phyloP scores from a whole-genome alignment of 2,113 vertebrate genomes.

The Oplegnathus fasciatus region DNA sequence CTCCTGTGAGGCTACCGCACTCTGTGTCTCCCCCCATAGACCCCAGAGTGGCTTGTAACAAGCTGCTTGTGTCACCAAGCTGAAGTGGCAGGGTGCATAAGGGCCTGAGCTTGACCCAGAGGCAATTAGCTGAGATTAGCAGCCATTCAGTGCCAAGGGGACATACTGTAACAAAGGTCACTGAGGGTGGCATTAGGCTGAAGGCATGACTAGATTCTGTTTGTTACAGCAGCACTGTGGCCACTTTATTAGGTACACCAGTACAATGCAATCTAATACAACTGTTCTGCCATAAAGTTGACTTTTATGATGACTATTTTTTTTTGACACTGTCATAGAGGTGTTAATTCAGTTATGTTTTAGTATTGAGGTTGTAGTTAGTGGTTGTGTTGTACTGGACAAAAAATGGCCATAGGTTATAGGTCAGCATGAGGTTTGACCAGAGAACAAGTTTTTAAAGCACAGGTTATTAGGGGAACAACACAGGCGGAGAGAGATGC shows the following conservation, averaged over 20 bases:
- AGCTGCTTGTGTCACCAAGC: slow-evolving; percentile 16
- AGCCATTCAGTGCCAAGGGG: slow-evolving; percentile 17
- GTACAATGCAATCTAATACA: neutral
- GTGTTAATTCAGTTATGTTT: neutral
- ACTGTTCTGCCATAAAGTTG: neutral
- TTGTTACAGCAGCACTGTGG: slow-evolving; percentile 22
- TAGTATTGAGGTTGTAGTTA: neutral
- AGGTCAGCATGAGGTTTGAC: no score
- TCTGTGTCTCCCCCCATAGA: neutral
- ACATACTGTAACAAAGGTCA: slow-evolving; percentile 37
- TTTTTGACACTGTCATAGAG: no score
- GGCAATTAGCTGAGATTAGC: slow-evolving; percentile 57
- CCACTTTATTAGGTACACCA: neutral
- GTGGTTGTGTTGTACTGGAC: neutral
- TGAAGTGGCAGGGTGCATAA: slow-evolving; percentile 15
- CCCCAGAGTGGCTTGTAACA: slow-evolving; percentile 5
- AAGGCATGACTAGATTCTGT: slow-evolving; percentile 6
- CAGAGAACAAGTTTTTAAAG: no score
- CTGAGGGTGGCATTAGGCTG: neutral
- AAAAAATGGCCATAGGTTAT: no score
- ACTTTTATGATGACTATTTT: neutral
- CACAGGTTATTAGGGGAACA: no score
- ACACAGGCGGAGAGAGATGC: no score
- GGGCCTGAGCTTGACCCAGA: slow-evolving; percentile 19
- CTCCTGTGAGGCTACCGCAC: neutral